phyloP scores from a whole-genome alignment of 1,140 invertebrate species.

The Zelostemma sp. region DNA sequence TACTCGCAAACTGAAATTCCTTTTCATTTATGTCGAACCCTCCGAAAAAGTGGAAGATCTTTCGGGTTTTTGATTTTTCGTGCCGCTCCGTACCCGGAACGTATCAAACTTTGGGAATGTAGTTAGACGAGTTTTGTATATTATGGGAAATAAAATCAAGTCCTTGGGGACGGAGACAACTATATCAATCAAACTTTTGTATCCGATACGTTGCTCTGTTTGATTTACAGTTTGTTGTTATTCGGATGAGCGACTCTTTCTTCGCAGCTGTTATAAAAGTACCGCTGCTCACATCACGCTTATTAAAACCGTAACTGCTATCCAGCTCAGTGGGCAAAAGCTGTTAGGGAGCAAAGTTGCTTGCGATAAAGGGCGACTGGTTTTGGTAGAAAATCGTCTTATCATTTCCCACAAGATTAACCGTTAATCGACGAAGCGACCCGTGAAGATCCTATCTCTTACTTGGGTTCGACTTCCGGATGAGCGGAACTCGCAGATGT shows the following conservation, averaged over 20 bases:
- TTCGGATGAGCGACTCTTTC: not conserved
- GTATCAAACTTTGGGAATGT: not conserved
- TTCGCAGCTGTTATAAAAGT: not conserved
- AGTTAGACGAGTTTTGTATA: not conserved
- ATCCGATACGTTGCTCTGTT: not conserved
- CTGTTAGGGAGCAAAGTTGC: slow-evolving; percentile 39
- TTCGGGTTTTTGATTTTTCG: no score
- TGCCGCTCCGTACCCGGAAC: not conserved
- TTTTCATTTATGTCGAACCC: slow-evolving; percentile 36
- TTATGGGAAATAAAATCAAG: not conserved
- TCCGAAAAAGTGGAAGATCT: no score
- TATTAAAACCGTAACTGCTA: slow-evolving; percentile 44
- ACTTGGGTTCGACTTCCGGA: slow-evolving; percentile 50
- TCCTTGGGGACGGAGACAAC: not conserved
- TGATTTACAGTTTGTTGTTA: not conserved
- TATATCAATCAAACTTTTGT: not conserved
- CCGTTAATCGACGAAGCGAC: slow-evolving; percentile 55
- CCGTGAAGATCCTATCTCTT: slow-evolving; percentile 45
- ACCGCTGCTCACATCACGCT: slow-evolving; percentile 3
- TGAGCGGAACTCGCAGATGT: slow-evolving; percentile 48
- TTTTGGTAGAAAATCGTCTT: slow-evolving; percentile 43
- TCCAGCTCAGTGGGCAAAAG: slow-evolving; percentile 29
- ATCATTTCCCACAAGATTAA: slow-evolving; percentile 54
- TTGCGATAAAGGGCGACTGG: slow-evolving; percentile 40
- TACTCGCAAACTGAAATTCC: slow-evolving; percentile 2